These are phyloP conservation scores for Drosophila nigritarsus DNA, from an alignment of 2,888 invertebrate genomes.

Conservation along the genomic window DNA sequence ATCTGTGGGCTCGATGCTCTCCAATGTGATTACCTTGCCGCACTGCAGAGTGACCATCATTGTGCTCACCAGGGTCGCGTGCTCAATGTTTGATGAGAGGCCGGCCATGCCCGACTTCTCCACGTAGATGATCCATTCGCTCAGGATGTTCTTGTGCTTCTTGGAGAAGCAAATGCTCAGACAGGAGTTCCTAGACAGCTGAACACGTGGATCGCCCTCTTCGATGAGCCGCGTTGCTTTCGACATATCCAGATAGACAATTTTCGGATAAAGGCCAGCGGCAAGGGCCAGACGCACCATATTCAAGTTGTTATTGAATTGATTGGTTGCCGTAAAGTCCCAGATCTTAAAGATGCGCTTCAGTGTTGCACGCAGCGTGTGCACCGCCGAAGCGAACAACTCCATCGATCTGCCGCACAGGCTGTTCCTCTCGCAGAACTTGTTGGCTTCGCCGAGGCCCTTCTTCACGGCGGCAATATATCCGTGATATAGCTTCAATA, in stretches of 20 bases:
- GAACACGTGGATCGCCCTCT: slow-evolving; percentile 87
- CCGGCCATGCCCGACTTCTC: slow-evolving; percentile 90
- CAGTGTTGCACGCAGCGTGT: slow-evolving; percentile 93
- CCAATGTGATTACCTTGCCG: slow-evolving; percentile 63
- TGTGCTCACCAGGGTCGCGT: slow-evolving; percentile 93
- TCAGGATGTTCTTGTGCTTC: slow-evolving; percentile 84
- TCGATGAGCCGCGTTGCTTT: slow-evolving; percentile 87
- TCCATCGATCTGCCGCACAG: slow-evolving; percentile 91
- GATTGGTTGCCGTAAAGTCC: slow-evolving; percentile 20
- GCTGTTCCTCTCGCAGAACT: slow-evolving; percentile 69
- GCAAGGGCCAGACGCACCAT: slow-evolving; percentile 95
- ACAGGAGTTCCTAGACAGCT: slow-evolving; percentile 88
- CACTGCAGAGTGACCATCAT: slow-evolving; percentile 91
- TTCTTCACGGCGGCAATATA: slow-evolving; percentile 88
- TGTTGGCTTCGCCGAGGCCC: slow-evolving; percentile 16
- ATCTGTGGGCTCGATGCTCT: slow-evolving; percentile 56
- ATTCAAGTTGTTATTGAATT: slow-evolving; percentile 87
- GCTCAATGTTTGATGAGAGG: slow-evolving; percentile 90
- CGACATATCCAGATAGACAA: slow-evolving; percentile 89
- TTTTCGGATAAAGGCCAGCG: slow-evolving; percentile 95
- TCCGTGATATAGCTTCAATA: slow-evolving; percentile 92
- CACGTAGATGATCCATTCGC: slow-evolving; percentile 95
- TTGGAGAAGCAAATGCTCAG: slow-evolving; percentile 69
- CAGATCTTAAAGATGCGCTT: slow-evolving; percentile 87
- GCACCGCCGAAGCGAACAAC: slow-evolving; percentile 93